These are phyloP conservation scores for Pristionchus pacificus DNA, from an alignment of 1,140 invertebrate genomes.

Conservation along the genomic window DNA sequence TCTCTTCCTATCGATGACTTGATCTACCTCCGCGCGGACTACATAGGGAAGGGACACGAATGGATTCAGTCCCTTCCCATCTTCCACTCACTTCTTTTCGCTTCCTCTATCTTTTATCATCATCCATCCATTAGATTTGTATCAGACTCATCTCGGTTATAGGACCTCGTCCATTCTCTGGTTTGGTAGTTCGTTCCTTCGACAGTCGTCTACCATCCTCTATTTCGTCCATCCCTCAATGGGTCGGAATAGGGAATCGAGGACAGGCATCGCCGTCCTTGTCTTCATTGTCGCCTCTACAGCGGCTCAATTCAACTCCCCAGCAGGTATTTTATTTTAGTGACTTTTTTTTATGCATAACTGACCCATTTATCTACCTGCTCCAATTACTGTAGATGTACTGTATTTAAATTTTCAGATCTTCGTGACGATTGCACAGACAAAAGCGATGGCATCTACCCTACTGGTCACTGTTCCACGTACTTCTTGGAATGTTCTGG, in stretches of 20 bases:
- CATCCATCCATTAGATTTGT: no score
- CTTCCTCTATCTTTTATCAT: no score
- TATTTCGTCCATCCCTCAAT: background rate
- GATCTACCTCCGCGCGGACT: no score
- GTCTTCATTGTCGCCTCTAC: background rate
- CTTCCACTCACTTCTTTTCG: no score
- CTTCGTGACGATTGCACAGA: background rate
- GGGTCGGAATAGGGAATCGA: no score
- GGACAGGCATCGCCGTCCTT: no score
- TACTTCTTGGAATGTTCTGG: background rate
- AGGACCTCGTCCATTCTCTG: background rate
- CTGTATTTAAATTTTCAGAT: background rate
- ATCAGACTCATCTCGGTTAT: no score
- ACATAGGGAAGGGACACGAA: no score
- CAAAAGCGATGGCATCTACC: background rate
- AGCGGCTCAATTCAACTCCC: background rate
- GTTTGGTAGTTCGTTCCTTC: background rate
- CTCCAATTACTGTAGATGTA: background rate
- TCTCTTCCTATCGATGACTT: no score
- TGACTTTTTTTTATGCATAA: no score
- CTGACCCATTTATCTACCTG: no score
- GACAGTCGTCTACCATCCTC: background rate
- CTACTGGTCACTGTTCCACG: background rate
- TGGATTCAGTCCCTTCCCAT: no score
- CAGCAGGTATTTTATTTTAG: background rate